Percentiles rank a stretch among this genome's conserved stretches.
Evolutionary conservation across 1,140 invertebrate species (phyloP).

Genomic region (Ceratosolen fusciceps): DNA sequence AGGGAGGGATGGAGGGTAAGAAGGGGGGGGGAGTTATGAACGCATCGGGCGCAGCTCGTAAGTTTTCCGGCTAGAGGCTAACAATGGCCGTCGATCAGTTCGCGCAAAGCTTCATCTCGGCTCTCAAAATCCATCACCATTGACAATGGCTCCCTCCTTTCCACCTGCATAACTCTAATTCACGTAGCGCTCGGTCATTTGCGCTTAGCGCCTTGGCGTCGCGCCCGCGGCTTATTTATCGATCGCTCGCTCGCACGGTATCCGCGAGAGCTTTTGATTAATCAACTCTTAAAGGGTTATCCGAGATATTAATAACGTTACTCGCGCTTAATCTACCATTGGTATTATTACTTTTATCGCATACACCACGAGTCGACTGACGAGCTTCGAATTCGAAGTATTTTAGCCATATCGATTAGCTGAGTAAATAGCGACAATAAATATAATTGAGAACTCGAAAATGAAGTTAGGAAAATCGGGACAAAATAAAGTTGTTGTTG

Average conservation of each 20-base stretch:
- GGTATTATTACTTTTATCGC: no score
- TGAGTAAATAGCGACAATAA: no score
- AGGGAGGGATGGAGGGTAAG: no score
- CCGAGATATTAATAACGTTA: no score
- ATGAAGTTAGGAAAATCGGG: no score
- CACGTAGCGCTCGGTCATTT: not conserved
- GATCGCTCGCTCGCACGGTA: no score
- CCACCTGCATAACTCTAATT: slow-evolving; percentile 17
- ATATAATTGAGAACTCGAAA: no score
- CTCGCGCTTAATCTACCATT: no score
- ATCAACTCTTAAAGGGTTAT: not conserved
- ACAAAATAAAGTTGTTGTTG: not conserved
- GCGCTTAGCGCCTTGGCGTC: not conserved
- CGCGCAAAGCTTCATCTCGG: not conserved
- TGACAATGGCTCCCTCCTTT: not conserved
- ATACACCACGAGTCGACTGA: no score
- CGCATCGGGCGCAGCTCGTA: not conserved
- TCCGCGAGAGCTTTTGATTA: slow-evolving; percentile 27
- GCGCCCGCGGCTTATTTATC: not conserved
- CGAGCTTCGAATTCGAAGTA: no score
- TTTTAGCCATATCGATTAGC: no score
- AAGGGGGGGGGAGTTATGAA: not conserved
- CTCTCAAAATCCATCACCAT: slow-evolving; percentile 10
- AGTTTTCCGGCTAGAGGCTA: slow-evolving; percentile 8
- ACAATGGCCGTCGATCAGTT: not conserved